Conservation (phyloP, 1,140 invertebrate species). For the Ganaspis sp. region DNA sequence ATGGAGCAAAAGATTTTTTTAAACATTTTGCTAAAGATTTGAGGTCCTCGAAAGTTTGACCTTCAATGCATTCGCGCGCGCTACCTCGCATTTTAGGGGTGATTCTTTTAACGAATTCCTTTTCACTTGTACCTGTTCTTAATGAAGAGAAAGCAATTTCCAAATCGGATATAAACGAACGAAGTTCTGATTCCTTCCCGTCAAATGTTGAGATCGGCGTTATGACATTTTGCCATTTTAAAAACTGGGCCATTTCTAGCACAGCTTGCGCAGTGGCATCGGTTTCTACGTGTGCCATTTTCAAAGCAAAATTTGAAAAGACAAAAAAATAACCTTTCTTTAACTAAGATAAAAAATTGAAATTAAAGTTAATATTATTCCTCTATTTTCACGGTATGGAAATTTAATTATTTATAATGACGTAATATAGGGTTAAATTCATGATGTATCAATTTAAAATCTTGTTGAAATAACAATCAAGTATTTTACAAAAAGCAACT, state of each 20-base stretch:
- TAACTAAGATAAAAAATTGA: too few species aligned
- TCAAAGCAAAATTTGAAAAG: too few species aligned
- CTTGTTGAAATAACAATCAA: too few species aligned
- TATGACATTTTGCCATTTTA: background rate
- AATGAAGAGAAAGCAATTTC: background rate
- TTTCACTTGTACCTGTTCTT: background rate
- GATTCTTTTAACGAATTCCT: background rate
- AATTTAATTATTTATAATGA: too few species aligned
- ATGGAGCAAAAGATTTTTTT: background rate
- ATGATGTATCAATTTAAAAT: too few species aligned
- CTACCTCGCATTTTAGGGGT: background rate
- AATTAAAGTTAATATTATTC: too few species aligned
- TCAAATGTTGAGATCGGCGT: background rate
- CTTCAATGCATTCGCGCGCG: background rate
- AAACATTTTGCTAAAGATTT: background rate
- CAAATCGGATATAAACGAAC: background rate
- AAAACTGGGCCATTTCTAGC: background rate
- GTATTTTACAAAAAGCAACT: too few species aligned
- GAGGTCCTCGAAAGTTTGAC: background rate
- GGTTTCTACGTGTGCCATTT: too few species aligned
- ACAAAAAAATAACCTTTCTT: too few species aligned
- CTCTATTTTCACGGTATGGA: too few species aligned
- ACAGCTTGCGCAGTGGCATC: background rate
- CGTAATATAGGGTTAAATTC: too few species aligned
- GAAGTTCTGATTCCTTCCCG: background rate